Conservation (phyloP, 30 jellyfish, hydroid and myxozoan species). For the Hydractinia echinata region DNA sequence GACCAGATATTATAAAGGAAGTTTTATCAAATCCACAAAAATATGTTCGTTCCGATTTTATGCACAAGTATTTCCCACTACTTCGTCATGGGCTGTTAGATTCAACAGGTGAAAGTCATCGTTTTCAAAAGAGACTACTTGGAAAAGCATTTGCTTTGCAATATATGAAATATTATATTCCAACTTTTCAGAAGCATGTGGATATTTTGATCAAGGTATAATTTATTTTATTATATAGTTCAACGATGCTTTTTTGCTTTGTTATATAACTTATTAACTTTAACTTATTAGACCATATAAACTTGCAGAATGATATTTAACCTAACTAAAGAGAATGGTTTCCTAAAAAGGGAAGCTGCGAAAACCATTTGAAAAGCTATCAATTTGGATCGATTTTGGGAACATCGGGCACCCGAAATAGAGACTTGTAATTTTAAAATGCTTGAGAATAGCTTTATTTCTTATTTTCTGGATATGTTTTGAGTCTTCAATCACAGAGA, state of each 20-base stretch:
- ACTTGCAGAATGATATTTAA: no score
- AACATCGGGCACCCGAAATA: no score
- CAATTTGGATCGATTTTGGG: no score
- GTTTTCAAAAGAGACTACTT: constrained; percentile 9
- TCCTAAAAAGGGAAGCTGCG: no score
- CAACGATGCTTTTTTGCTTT: no score
- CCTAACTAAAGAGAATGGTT: no score
- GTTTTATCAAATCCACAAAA: constrained; percentile 5
- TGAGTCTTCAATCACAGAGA: no score
- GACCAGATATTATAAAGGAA: constrained; percentile 1
- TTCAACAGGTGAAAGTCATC: constrained; percentile 9
- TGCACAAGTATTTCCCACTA: constrained; percentile 13
- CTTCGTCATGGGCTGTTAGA: constrained; percentile 1
- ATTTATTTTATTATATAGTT: neutral
- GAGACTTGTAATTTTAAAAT: no score
- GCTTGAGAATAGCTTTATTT: no score
- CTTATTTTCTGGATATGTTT: no score
- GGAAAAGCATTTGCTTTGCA: constrained; percentile 16
- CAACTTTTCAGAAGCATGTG: constrained; percentile 8
- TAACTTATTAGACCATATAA: neutral
- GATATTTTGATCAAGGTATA: constrained; percentile 10
- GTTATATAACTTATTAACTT: neutral
- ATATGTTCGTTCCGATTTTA: neutral
- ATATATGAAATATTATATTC: constrained; percentile 4
- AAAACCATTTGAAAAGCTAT: no score